These are phyloP conservation scores for Andricus curvator DNA, from an alignment of 2,888 invertebrate species.

Conservation along the genomic window DNA sequence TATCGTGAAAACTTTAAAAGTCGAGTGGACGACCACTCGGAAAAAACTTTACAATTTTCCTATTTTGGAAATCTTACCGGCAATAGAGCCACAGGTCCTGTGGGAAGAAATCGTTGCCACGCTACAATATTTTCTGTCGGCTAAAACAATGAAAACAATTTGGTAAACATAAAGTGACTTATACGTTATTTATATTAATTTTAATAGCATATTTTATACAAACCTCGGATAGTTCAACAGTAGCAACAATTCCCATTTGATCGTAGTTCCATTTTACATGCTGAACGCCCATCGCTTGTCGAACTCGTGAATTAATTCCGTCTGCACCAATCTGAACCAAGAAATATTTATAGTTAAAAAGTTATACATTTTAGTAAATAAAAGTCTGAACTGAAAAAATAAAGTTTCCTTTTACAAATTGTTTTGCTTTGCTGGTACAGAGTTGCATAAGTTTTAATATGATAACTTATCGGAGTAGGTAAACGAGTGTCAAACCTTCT, in stretches of 20 bases:
- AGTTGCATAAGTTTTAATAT: background rate
- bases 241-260: slow-evolving; percentile 96
- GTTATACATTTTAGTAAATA: slow-evolving; percentile 11
- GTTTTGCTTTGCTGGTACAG: background rate
- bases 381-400: background rate
- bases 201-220: slow-evolving; percentile 41
- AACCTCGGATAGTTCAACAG: slow-evolving; percentile 90
- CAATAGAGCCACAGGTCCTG: slow-evolving; percentile 94
- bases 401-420: background rate
- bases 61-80: slow-evolving; percentile 81
- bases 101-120: slow-evolving; percentile 97
- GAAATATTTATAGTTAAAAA: background rate
- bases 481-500: background rate
- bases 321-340: slow-evolving; percentile 92
- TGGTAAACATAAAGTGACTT: background rate
- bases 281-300: slow-evolving; percentile 89
- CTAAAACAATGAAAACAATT: slow-evolving; percentile 77
- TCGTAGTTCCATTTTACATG: slow-evolving; percentile 92
- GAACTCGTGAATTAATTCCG: slow-evolving; percentile 93
- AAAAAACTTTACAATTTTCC: too few species aligned
- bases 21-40: too few species aligned
- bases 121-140: slow-evolving; percentile 90
- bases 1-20: too few species aligned
- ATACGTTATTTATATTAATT: slow-evolving; percentile 1
- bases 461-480: background rate